Conservation (phyloP, 2,888 invertebrate genomes). For the Margaritifera margaritifera region DNA sequence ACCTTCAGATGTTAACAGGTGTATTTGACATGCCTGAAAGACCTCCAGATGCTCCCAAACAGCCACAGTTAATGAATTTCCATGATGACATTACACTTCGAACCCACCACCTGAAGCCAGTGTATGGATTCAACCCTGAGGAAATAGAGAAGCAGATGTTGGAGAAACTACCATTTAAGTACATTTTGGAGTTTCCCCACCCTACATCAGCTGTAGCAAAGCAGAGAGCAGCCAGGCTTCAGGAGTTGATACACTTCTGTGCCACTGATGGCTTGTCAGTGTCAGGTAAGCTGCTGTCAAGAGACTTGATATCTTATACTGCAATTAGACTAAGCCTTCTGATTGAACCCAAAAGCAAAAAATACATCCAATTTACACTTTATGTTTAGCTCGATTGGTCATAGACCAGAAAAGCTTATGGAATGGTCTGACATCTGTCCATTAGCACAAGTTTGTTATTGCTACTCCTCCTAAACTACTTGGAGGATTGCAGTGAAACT, state of each 20-base stretch:
- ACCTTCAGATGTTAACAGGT: conserved; percentile 46
- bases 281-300: conserved; percentile 49
- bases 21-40: conserved; percentile 56
- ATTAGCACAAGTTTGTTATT: no score
- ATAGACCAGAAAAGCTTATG: no score
- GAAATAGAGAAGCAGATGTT: conserved; percentile 65
- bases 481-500: no score
- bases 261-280: conserved; percentile 60
- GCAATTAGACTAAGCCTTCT: no score
- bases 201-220: conserved; percentile 50
- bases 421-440: no score
- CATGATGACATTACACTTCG: conserved; percentile 63
- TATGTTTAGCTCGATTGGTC: no score
- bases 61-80: conserved; percentile 62
- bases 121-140: conserved; percentile 62
- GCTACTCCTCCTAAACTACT: no score
- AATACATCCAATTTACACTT: no score
- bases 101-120: conserved; percentile 61
- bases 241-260: conserved; percentile 71
- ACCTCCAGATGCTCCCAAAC: conserved; percentile 50
- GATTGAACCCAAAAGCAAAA: no score
- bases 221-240: conserved; percentile 67
- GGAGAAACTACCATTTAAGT: conserved; percentile 48
- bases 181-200: conserved; percentile 40
- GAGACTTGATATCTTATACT: no score